These are phyloP conservation scores for Nyctalus aviator DNA, from an alignment of 2,797 vertebrate genomes.

Conservation along the genomic window DNA sequence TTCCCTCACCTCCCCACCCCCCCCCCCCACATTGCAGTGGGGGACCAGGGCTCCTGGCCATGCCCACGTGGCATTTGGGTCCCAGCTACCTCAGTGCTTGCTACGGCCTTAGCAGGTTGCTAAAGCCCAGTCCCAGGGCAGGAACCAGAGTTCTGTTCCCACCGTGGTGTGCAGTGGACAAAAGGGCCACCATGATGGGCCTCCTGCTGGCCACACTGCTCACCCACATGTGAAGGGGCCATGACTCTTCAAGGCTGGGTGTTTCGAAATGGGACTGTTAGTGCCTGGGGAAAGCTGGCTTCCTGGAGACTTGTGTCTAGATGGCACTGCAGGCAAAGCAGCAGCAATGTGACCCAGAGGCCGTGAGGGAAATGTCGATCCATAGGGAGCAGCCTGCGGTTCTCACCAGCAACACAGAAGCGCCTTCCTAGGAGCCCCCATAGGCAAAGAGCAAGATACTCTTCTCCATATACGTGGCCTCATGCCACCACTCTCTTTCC, in stretches of 20 bases:
- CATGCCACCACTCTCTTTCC: background rate
- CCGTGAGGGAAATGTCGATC: background rate
- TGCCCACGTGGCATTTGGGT: too few relatives aligned
- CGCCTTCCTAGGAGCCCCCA: rapidly evolving
- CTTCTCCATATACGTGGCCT: background rate
- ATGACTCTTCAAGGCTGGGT: background rate
- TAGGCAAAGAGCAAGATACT: background rate
- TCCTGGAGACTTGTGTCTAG: background rate
- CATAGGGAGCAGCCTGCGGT: rapidly evolving
- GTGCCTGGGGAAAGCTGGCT: background rate
- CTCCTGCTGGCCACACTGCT: background rate
- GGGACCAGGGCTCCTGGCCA: too few relatives aligned
- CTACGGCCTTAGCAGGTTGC: background rate
- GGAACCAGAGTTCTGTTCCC: background rate
- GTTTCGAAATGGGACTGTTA: background rate
- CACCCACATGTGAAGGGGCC: background rate
- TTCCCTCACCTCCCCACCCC: background rate
- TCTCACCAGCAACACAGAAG: background rate
- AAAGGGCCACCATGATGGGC: background rate
- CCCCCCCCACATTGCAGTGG: rapidly evolving
- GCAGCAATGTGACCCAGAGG: background rate
- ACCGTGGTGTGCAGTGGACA: background rate
- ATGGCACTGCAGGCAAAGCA: background rate
- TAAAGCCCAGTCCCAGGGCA: background rate
- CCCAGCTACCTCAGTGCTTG: background rate